These are phyloP conservation scores for Zosterops borbonicus DNA, from an alignment of 2,113 vertebrate species.

Conservation along the genomic window DNA sequence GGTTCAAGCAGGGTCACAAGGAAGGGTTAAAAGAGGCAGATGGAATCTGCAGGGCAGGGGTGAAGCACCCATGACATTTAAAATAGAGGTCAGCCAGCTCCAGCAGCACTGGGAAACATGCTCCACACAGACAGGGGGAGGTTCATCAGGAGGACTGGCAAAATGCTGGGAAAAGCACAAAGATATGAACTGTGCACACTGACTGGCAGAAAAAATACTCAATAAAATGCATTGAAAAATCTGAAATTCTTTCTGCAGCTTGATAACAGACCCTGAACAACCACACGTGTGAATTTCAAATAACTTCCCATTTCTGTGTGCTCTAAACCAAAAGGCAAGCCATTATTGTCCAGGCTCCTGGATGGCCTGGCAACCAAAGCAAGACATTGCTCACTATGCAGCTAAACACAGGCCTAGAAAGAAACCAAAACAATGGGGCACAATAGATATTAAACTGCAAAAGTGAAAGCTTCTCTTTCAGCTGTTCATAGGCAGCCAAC, in stretches of 20 bases:
- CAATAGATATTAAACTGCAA: not conserved
- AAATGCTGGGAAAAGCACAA: not conserved
- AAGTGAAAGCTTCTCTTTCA: not conserved
- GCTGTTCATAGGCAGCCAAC: not conserved
- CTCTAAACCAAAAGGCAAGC: not conserved
- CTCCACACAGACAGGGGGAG: not conserved
- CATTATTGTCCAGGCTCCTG: not conserved
- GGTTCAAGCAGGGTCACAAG: not conserved
- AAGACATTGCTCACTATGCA: not conserved
- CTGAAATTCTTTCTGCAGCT: not conserved
- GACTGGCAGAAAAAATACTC: fast-evolving
- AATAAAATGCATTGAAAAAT: fast-evolving
- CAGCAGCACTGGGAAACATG: not conserved
- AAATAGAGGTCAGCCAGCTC: slow-evolving; percentile 68
- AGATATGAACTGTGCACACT: fast-evolving
- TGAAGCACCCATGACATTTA: slow-evolving; percentile 74
- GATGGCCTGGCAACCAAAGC: not conserved
- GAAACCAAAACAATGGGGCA: not conserved
- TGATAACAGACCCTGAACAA: not conserved
- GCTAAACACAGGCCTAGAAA: not conserved
- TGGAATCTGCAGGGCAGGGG: slow-evolving; percentile 3
- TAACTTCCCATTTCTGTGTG: not conserved
- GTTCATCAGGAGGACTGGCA: not conserved
- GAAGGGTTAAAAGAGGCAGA: slow-evolving; percentile 41
- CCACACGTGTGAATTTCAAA: fast-evolving